Conservation (phyloP, 2,113 vertebrate species). For the Perca flavescens region DNA sequence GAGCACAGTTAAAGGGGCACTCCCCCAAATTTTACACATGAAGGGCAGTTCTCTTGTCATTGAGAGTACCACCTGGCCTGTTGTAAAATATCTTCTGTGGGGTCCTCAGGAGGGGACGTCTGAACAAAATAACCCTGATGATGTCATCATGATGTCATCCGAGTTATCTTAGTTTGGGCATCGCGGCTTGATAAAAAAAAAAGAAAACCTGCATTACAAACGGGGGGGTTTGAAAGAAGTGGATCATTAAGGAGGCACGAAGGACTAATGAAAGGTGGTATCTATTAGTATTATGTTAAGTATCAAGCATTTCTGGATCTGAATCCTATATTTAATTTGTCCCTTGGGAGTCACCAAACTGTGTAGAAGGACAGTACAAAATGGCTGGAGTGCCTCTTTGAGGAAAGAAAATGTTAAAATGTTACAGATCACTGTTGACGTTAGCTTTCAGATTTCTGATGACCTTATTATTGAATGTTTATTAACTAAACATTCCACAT, state of each 20-base stretch:
- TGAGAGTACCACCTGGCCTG: neutral
- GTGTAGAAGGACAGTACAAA: neutral
- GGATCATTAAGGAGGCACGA: neutral
- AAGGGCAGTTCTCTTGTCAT: neutral
- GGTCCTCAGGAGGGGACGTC: neutral
- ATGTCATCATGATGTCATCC: neutral
- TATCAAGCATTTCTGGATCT: neutral
- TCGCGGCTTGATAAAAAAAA: neutral
- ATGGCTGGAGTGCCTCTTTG: slow-evolving; percentile 22
- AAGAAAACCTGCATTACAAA: neutral
- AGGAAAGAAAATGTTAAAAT: slow-evolving; percentile 1
- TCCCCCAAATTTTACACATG: neutral
- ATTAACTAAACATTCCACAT: slow-evolving; percentile 50
- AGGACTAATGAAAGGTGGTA: neutral
- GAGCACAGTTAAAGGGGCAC: slow-evolving; percentile 31
- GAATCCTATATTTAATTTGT: neutral
- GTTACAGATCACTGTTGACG: neutral
- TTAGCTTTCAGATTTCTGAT: slow-evolving; percentile 6
- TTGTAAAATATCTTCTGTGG: neutral
- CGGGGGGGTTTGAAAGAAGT: neutral
- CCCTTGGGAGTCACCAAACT: neutral
- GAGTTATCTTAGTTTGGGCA: neutral
- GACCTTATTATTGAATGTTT: slow-evolving; percentile 63
- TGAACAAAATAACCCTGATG: neutral
- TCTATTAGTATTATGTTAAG: neutral